phyloP scores from a whole-genome alignment of 2,113 vertebrate species.

The Mus spicilegus region DNA sequence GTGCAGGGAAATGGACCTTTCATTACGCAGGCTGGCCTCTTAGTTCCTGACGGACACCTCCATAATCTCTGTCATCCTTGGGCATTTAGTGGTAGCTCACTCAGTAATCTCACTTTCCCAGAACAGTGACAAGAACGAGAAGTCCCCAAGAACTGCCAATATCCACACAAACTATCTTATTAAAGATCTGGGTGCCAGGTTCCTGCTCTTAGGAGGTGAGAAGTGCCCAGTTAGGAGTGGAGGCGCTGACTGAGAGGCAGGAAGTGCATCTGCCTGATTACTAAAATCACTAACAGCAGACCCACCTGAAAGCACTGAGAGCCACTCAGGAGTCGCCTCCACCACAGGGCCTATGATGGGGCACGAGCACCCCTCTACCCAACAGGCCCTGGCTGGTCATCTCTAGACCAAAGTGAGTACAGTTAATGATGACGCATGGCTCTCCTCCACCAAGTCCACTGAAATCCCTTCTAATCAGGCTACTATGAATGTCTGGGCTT shows the following conservation, averaged over 20 bases:
- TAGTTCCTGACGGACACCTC: not conserved
- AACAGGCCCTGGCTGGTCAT: not conserved
- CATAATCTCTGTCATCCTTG: not conserved
- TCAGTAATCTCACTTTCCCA: not conserved
- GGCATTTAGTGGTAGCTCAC: not conserved
- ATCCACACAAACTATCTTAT: not conserved
- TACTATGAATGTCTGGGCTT: not conserved
- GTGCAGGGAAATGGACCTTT: not conserved
- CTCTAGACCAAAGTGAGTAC: not conserved
- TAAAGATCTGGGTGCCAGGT: not conserved
- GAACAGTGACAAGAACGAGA: not conserved
- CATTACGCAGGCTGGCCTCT: not conserved
- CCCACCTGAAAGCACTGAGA: not conserved
- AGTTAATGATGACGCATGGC: rapidly evolving
- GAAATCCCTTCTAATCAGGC: not conserved
- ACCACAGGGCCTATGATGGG: rapidly evolving
- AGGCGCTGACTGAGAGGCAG: not conserved
- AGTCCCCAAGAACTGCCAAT: not conserved
- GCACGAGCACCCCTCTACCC: not conserved
- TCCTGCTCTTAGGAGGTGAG: not conserved
- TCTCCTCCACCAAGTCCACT: not conserved
- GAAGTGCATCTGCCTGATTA: not conserved
- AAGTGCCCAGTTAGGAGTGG: not conserved
- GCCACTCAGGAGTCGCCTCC: not conserved
- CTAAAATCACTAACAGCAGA: not conserved